Base-by-base conservation (phyloP, 2,113 vertebrate genomes). In the Rhineura floridana region DNA sequence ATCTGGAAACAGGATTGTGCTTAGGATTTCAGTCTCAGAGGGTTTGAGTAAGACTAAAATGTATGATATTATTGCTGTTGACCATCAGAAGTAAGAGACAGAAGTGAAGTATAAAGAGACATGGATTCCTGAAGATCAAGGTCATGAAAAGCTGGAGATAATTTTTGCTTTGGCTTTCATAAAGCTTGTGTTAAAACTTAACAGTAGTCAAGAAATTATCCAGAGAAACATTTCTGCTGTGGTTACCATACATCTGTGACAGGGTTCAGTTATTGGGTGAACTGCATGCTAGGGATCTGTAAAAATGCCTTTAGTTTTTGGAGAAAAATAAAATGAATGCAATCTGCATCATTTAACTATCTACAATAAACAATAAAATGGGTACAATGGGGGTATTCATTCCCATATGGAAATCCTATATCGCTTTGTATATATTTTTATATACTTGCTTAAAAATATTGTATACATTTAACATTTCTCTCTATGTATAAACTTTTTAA, bases 291-390 rank as follows among this genome's bases (percentile, higher is more conserved):
- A 94, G 91, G 83, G 86, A 86, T 94, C 90, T 95, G 72, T 36
- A 95, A 92, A 89, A 93, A 89, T 87, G 55, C 72, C 44, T 92
- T 63, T 86, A 94, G 90, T 78, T 92, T 93, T 93, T 88, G 91
- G 79, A 94, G 91, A 92, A 93, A 93, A 94, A 90, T 88, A 90
- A 91, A 91, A 90, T 92, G 9, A 91, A 65, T 83, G 82, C 81
- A 92, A 89, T 94, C 93, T 94, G 90, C 93, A 93, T 95, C 86
- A 72, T 80, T 89, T 91, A 95, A 91, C 87, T 87, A 87, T 95
- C 90, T 94, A 81, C 91, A 93, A 83, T 78, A 86, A 93, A 88
- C 88, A 96, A 94, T 96, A 94, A 96, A 96, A 95, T 94, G 88
- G 28, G 90, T 94, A 70, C 92, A 93, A 91, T 81, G 79, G 91